Base-by-base conservation (phyloP, 2,888 invertebrate genomes). In the Parnassius apollo region DNA sequence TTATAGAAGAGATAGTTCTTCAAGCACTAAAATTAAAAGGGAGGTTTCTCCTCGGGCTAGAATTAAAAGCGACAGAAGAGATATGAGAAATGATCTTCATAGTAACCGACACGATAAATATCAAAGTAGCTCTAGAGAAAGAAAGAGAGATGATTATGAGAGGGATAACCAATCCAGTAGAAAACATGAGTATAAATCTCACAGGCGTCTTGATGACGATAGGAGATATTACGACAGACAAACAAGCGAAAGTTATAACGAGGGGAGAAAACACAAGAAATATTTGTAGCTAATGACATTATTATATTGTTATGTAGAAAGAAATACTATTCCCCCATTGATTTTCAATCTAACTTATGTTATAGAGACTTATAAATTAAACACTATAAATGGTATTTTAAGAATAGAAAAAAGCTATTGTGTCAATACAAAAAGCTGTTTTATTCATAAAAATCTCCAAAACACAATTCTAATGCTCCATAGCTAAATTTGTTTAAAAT, bases 221-320 rank as follows among this genome's bases (percentile, higher is more conserved):
- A 18, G 11, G 11, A 61, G n/a, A 52, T 25, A 18, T 49, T 18
- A 51, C 44, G 48, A 12, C 44, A 42, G 13, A 42, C 42, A 62
- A 2, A 61, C 46, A 44, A 51, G 13, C 44, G 22, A 46, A 42
- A 42, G 57, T 9, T 48, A 53, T 51, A 9, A 49, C 11, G 57
- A 48, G 11, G 54, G 44, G 52, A 12, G 57, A 42, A 58, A 48
- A 49, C 54, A 49, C 45, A 44, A 50, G 35, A 51, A 35, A 57
- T 25, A 55, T 50, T 62, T 50, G 49, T 55, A 54, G 44, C 18
- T 61, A 42, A 62, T 50, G 50, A n/a, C 35, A 13, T 54, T 7
- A 58, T 58, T 58, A 62, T 58, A 62, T 50, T 35, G 9, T 18
- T 55, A 42, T 44, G 9, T n/a, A 46, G 9, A 49, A n/a, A 49